Base-by-base conservation (phyloP, 2,797 vertebrate genomes). In the Pseudochromis fuscus region DNA sequence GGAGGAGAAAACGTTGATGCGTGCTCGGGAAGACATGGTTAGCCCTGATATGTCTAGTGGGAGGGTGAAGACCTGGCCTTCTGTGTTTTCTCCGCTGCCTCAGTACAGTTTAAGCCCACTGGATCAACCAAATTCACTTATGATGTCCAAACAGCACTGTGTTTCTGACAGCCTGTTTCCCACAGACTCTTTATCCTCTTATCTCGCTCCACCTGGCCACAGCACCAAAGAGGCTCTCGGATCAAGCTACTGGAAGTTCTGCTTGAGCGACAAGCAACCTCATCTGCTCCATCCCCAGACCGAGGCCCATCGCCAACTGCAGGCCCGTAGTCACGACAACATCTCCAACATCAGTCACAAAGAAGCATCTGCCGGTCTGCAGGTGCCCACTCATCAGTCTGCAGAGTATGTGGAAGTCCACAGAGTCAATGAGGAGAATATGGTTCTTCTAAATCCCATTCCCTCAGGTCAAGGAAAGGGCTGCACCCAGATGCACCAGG, bases 361-460 rank as follows among this genome's bases (percentile, higher is more conserved):
- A 51, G 79, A 83, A 40, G 87, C 83, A 3, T 7, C 56, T 16
- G 19, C 62, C 0, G 56, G 45, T 12, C 70, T 38, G 10, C 49
- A 19, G 4, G 82, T 89, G 11, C 53, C 89, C 18, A 57, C 81
- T 56, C 76, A 78, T 18, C 91, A 53, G 64, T 75, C 94, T 23
- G 83, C 89, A 57, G 95, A 96, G 85, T 97, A 98, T 0, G 96
- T 97, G 2, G 96, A 96, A 81, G 96, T 98, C 56, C 95, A 97
- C 80, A 95, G 91, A 83, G 85, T 97, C 71, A 94, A 87, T 45
- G 86, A 91, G 33, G 92, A 96, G 15, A 90, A 95, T 5, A 84
- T 87, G 2, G 85, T 96, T 52, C 78, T 96, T 12, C 88, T 98
- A 44, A 90, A 95, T 80, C 94, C 95, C 0, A 94, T 96, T 44